phyloP scores from a whole-genome alignment of 2,888 invertebrate genomes.

The Agrochola lota region DNA sequence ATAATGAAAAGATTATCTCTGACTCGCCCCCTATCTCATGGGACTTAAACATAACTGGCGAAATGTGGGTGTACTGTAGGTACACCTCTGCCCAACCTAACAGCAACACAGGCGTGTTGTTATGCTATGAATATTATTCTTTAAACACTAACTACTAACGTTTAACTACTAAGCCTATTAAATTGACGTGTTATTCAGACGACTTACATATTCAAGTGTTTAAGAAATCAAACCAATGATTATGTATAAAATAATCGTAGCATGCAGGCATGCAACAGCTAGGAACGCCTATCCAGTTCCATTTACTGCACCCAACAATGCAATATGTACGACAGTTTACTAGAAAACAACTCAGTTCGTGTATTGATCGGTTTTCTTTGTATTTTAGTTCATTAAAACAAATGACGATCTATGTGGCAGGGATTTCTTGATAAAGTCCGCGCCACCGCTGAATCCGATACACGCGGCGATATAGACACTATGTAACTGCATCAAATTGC shows the following conservation, averaged over 20 bases:
- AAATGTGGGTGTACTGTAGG: too few relatives aligned
- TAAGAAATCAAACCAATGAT: conserved; percentile 9
- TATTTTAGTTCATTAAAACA: conserved; percentile 12
- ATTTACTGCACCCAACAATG: conserved; percentile 16
- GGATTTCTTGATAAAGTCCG: background rate
- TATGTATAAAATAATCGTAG: background rate
- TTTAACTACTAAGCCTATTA: too few relatives aligned
- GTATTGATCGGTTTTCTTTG: conserved; percentile 32
- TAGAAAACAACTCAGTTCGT: conserved; percentile 13
- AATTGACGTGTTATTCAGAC: background rate
- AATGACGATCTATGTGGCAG: background rate
- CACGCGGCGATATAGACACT: too few relatives aligned
- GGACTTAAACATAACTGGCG: too few relatives aligned
- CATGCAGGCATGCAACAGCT: background rate
- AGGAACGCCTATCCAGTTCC: background rate
- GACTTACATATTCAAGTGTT: background rate
- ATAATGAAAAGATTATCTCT: too few relatives aligned
- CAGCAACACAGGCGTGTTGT: too few relatives aligned
- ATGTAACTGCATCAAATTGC: too few relatives aligned
- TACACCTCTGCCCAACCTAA: too few relatives aligned
- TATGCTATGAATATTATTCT: too few relatives aligned
- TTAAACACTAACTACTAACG: too few relatives aligned
- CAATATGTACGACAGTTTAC: conserved; percentile 16
- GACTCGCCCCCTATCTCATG: too few relatives aligned
- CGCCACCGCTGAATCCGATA: too few relatives aligned